Conservation (phyloP, 2,888 invertebrate species). For the Gymnocheta viridis region DNA sequence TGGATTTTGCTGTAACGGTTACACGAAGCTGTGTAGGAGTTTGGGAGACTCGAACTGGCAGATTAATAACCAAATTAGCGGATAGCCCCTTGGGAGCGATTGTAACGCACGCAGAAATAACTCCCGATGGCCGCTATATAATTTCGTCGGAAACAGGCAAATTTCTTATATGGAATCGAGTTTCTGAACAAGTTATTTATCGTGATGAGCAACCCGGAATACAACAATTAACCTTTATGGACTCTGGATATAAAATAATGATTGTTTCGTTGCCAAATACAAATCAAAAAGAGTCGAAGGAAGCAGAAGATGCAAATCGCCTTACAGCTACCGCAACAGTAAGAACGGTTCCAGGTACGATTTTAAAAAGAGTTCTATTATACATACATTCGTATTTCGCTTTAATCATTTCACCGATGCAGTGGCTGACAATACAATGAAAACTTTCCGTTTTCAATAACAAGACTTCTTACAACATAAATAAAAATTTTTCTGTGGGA, state of each 20-base stretch:
- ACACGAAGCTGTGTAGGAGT: slow-evolving; percentile 97
- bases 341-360: slow-evolving; percentile 88
- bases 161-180: slow-evolving; percentile 93
- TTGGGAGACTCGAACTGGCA: slow-evolving; percentile 95
- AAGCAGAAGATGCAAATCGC: slow-evolving; percentile 85
- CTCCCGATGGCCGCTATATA: slow-evolving; percentile 91
- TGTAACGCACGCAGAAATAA: slow-evolving; percentile 95
- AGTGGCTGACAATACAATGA: too few species aligned
- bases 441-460: too few species aligned
- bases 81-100: slow-evolving; percentile 96
- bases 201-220: slow-evolving; percentile 89
- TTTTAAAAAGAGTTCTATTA: neutral
- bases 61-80: slow-evolving; percentile 92
- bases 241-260: slow-evolving; percentile 81
- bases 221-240: slow-evolving; percentile 82
- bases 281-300: slow-evolving; percentile 83
- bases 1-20: slow-evolving; percentile 93
- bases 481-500: too few species aligned
- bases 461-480: too few species aligned
- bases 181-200: slow-evolving; percentile 86
- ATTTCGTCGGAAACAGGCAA: slow-evolving; percentile 96
- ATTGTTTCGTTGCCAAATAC: slow-evolving; percentile 81
- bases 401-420: too few species aligned
- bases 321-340: slow-evolving; percentile 86
- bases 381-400: too few species aligned